A percentile compares a stretch with the other conserved stretches of the same genome.
phyloP scores from a whole-genome alignment of 2,888 invertebrate species.

The Zaprionus obscuricornis region DNA sequence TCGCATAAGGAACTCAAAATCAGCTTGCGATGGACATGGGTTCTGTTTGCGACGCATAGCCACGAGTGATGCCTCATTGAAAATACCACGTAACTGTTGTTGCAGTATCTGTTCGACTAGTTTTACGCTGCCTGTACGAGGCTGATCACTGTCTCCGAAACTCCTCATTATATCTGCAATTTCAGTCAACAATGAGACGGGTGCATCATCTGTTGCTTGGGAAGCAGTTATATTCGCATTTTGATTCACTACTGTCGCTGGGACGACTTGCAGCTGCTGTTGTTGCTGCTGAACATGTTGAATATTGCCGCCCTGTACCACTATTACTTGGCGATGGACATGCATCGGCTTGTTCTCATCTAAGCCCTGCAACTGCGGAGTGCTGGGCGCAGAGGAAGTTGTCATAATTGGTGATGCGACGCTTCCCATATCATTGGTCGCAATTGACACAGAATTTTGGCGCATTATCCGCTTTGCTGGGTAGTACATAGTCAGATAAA shows the following conservation, averaged over 20 bases:
- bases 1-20: conserved; percentile 92
- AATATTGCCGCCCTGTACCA: conserved; percentile 50
- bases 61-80: conserved; percentile 89
- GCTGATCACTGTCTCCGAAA: conserved; percentile 94
- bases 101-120: conserved; percentile 93
- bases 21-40: conserved; percentile 85
- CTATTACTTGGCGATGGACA: conserved; percentile 66
- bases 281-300: conserved; percentile 47
- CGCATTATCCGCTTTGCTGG: conserved; percentile 71
- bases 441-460: conserved; percentile 68
- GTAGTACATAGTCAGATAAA: conserved; percentile 66
- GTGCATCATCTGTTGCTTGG: conserved; percentile 64
- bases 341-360: conserved; percentile 58
- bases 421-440: conserved; percentile 36
- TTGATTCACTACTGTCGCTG: conserved; percentile 13
- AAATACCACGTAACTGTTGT: conserved; percentile 90
- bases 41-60: conserved; percentile 87
- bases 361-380: conserved; percentile 48
- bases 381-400: conserved; percentile 49
- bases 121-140: conserved; percentile 91
- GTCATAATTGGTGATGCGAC: conserved; percentile 50
- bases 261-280: conserved; percentile 12
- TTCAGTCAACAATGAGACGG: conserved; percentile 84
- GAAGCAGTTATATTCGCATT: conserved; percentile 32
- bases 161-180: conserved; percentile 95